Conservation (phyloP, 2,797 vertebrate species). For the Harpagifer antarcticus region DNA sequence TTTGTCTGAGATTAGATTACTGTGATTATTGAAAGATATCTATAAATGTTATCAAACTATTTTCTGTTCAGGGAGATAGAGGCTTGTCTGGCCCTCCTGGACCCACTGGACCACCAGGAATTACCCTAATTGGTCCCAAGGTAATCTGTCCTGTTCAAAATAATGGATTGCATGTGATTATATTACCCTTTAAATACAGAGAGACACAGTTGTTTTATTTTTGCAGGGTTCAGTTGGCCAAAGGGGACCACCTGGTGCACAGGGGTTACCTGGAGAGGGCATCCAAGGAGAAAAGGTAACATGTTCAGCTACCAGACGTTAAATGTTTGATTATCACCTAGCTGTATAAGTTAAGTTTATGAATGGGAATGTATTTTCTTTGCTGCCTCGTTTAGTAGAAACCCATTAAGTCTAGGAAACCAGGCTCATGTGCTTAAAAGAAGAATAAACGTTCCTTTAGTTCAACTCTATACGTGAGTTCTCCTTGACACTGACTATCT, state of each 20-base stretch:
- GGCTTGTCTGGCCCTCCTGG: constrained; percentile 85
- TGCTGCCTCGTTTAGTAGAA: not conserved
- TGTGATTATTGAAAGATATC: not conserved
- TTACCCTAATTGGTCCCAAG: constrained; percentile 84
- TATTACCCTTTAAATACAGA: not conserved
- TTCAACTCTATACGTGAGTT: not conserved
- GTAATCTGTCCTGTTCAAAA: constrained; percentile 60
- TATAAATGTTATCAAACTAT: not conserved
- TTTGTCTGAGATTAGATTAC: not conserved
- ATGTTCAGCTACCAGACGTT: not conserved
- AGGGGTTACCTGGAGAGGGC: constrained; percentile 84
- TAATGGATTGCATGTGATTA: not conserved
- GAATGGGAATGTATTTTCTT: too few relatives aligned
- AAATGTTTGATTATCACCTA: not conserved
- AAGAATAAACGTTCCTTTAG: not conserved
- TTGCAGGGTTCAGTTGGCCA: constrained; percentile 86
- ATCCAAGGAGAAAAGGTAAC: constrained; percentile 91
- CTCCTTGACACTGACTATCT: not conserved
- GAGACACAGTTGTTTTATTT: not conserved
- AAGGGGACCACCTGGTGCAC: constrained; percentile 80
- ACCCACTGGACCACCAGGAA: constrained; percentile 80
- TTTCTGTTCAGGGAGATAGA: constrained; percentile 84
- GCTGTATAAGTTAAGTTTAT: not conserved
- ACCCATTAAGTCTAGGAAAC: not conserved
- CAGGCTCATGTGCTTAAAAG: not conserved